phyloP scores from a whole-genome alignment of 2,797 vertebrate genomes.

The Sebastes kiyomatsui region DNA sequence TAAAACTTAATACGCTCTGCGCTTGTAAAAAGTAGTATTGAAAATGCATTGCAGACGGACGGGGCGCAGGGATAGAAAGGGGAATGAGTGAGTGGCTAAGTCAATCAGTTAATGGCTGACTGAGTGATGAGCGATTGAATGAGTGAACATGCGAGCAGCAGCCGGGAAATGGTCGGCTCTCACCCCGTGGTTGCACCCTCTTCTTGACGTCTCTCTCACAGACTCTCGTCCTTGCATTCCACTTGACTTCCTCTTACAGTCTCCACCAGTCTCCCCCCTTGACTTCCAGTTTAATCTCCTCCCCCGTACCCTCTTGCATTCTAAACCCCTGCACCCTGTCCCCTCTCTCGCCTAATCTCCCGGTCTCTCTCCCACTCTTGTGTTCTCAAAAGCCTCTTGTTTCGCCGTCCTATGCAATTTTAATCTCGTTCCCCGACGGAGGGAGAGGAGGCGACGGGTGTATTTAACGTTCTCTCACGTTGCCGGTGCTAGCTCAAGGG shows the following conservation, averaged over 20 bases:
- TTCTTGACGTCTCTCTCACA: background rate
- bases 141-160: background rate
- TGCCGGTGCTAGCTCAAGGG: background rate
- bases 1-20: constrained; percentile 52
- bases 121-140: constrained; percentile 30
- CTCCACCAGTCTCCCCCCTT: background rate
- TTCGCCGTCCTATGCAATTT: constrained; percentile 51
- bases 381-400: constrained; percentile 51
- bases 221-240: background rate
- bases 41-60: constrained; percentile 16
- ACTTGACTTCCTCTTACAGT: background rate
- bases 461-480: constrained; percentile 13
- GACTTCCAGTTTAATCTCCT: constrained; percentile 29
- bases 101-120: constrained; percentile 24
- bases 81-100: constrained; percentile 9
- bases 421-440: constrained; percentile 27
- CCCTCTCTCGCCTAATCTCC: constrained; percentile 18
- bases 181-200: background rate
- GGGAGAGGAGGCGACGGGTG: background rate
- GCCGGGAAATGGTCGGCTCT: background rate
- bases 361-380: constrained; percentile 8
- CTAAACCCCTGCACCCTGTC: constrained; percentile 16
- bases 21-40: constrained; percentile 35
- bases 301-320: background rate
- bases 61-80: background rate